Percentiles rank a stretch among this genome's conserved stretches.
Evolutionary conservation across 2,888 invertebrate species (phyloP).

Genomic region (Horisme vitalbata): DNA sequence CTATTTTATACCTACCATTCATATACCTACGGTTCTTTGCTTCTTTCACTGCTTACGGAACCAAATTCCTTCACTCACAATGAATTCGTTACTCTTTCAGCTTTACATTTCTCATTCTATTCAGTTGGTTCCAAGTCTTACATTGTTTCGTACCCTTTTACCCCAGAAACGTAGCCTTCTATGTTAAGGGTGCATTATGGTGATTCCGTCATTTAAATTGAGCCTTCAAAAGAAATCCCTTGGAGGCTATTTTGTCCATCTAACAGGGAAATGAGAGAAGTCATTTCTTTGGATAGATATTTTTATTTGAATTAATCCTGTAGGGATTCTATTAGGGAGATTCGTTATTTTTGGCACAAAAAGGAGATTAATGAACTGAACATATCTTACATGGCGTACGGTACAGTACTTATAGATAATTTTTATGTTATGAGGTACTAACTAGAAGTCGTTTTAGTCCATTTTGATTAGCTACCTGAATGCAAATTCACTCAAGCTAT

Average conservation of each 20-base stretch:
- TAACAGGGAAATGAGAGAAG: slow-evolving; percentile 16
- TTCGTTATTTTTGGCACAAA: neutral
- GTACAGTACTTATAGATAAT: too few relatives aligned
- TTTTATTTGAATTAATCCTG: neutral
- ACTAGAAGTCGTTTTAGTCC: too few relatives aligned
- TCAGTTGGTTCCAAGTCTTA: slow-evolving; percentile 4
- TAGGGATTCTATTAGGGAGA: neutral
- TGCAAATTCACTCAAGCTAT: too few relatives aligned
- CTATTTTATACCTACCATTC: too few relatives aligned
- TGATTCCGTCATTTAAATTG: slow-evolving; percentile 2
- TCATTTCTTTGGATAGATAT: slow-evolving; percentile 2
- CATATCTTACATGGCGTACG: too few relatives aligned
- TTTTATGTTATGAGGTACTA: too few relatives aligned
- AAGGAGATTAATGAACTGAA: too few relatives aligned
- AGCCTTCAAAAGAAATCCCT: slow-evolving; percentile 8
- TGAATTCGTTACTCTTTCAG: neutral
- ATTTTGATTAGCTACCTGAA: too few relatives aligned
- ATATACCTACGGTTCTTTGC: too few relatives aligned
- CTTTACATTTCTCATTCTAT: slow-evolving; percentile 14
- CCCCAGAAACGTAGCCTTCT: too few relatives aligned
- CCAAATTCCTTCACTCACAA: neutral
- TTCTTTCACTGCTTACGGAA: too few relatives aligned
- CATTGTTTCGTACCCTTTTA: slow-evolving; percentile 13
- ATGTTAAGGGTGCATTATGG: neutral
- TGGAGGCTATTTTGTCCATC: slow-evolving; percentile 11